These are phyloP conservation scores for Heliothis subflexa DNA, from an alignment of 1,140 invertebrate genomes.

Conservation along the genomic window DNA sequence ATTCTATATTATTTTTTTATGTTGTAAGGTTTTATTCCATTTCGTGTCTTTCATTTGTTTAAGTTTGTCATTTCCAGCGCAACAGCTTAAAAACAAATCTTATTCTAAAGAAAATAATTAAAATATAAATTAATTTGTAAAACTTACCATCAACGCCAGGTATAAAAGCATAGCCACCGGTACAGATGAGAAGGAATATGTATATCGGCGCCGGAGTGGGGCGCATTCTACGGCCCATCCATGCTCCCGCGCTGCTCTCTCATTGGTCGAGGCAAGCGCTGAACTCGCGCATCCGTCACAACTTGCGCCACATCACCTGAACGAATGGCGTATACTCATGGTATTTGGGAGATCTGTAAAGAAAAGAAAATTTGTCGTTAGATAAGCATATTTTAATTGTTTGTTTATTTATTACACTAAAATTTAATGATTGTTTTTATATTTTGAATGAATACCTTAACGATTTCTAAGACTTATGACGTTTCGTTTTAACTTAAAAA, in stretches of 20 bases:
- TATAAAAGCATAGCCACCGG: conserved; percentile 65
- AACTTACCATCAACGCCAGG: conserved; percentile 74
- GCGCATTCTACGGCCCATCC: conserved; percentile 83
- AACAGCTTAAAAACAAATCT: too few species aligned
- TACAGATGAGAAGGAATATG: conserved; percentile 65
- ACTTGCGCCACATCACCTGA: conserved; percentile 14
- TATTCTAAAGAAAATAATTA: too few species aligned
- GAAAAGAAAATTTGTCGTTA: background rate
- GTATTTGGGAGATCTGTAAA: conserved; percentile 25
- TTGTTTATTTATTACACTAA: background rate
- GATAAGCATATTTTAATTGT: background rate
- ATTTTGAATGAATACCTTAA: too few species aligned
- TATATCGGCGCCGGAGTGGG: conserved; percentile 69
- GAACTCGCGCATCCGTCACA: conserved; percentile 31
- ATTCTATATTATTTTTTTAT: background rate
- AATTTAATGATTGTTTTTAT: too few species aligned
- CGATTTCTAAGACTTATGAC: too few species aligned
- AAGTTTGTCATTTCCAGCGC: too few species aligned
- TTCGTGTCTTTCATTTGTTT: too few species aligned
- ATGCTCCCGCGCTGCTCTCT: conserved; percentile 67
- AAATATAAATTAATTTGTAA: background rate
- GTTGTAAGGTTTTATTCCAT: background rate
- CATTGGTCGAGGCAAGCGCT: conserved; percentile 55
- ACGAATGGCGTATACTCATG: background rate
- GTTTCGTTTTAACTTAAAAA: too few species aligned